Percentiles rank a stretch among this genome's conserved stretches.
phyloP scores from a whole-genome alignment of 2,113 vertebrate species.

The Cettia cetti region DNA sequence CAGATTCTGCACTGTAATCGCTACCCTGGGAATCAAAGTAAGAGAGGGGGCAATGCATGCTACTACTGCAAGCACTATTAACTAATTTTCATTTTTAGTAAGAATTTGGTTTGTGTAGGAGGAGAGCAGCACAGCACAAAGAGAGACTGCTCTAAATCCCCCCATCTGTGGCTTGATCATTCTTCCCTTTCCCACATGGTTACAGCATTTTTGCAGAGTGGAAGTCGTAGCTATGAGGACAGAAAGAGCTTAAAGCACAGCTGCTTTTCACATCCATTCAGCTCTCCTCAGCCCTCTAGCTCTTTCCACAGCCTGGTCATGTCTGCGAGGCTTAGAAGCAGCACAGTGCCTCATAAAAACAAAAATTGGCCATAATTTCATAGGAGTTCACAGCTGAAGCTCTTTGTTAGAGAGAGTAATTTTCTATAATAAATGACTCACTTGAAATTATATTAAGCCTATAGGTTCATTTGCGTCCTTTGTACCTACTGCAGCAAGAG shows the following conservation, averaged over 20 bases:
- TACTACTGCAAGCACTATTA: constrained; percentile 40
- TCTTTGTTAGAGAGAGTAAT: constrained; percentile 6
- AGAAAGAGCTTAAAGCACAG: constrained; percentile 48
- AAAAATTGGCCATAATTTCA: neutral
- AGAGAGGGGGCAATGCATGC: constrained; percentile 9
- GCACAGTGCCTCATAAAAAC: neutral
- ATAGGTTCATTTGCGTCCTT: neutral
- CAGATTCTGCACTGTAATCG: neutral
- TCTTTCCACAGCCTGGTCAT: constrained; percentile 43
- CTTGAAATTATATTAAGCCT: constrained; percentile 15
- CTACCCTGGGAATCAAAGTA: constrained; percentile 40
- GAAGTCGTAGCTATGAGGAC: constrained; percentile 58
- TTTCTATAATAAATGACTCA: constrained; percentile 36
- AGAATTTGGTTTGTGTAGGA: constrained; percentile 42
- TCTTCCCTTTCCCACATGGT: constrained; percentile 54
- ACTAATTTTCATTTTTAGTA: constrained; percentile 57
- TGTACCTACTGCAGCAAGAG: neutral
- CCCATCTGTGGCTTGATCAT: constrained; percentile 38
- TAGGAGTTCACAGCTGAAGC: neutral
- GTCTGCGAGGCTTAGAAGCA: constrained; percentile 19
- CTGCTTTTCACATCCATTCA: constrained; percentile 60
- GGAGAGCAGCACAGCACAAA: constrained; percentile 42
- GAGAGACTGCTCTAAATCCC: constrained; percentile 16
- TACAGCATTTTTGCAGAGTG: constrained; percentile 55
- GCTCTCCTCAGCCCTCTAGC: constrained; percentile 15